A percentile compares a stretch with the other conserved stretches of the same genome.
These are phyloP conservation scores for Poecilia latipinna DNA, from an alignment of 2,113 vertebrate genomes.

Conservation along the genomic window DNA sequence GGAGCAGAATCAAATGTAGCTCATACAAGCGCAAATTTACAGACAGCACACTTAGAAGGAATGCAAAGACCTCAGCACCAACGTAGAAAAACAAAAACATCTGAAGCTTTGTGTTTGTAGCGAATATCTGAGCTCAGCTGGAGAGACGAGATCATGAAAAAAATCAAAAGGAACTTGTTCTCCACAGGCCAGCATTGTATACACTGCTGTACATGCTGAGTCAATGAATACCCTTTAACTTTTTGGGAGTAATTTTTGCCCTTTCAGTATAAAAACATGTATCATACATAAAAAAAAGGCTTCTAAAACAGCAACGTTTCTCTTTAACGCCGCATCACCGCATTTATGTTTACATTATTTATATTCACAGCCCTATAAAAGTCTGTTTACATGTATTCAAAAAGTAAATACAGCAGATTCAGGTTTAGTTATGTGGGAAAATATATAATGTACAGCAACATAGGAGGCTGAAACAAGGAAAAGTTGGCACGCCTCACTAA, in stretches of 20 bases:
- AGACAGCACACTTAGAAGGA: conserved; percentile 50
- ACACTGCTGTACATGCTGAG: conserved; percentile 56
- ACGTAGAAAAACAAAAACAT: background rate
- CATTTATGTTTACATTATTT: conserved; percentile 53
- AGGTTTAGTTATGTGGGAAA: conserved; percentile 28
- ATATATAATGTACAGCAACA: conserved; percentile 28
- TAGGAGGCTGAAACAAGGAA: background rate
- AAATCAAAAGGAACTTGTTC: conserved; percentile 35
- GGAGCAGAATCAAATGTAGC: conserved; percentile 46
- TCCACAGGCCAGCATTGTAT: conserved; percentile 39
- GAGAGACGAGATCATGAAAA: conserved; percentile 19
- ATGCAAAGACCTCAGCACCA: conserved; percentile 67
- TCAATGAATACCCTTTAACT: conserved; percentile 32
- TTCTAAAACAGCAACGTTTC: conserved; percentile 45
- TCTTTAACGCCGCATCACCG: conserved; percentile 10
- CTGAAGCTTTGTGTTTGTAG: conserved; percentile 22
- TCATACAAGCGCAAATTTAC: conserved; percentile 41
- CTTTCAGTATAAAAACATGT: conserved; percentile 62
- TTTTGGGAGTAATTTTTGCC: conserved; percentile 31
- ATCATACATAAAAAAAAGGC: conserved; percentile 53
- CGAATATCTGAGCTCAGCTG: conserved; percentile 36
- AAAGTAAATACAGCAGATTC: conserved; percentile 42
- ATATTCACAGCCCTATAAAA: conserved; percentile 58
- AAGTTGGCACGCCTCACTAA: background rate
- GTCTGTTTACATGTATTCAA: conserved; percentile 40